These are phyloP conservation scores for Ophthalmolycus amberensis DNA, from an alignment of 2,113 vertebrate species.

Conservation along the genomic window DNA sequence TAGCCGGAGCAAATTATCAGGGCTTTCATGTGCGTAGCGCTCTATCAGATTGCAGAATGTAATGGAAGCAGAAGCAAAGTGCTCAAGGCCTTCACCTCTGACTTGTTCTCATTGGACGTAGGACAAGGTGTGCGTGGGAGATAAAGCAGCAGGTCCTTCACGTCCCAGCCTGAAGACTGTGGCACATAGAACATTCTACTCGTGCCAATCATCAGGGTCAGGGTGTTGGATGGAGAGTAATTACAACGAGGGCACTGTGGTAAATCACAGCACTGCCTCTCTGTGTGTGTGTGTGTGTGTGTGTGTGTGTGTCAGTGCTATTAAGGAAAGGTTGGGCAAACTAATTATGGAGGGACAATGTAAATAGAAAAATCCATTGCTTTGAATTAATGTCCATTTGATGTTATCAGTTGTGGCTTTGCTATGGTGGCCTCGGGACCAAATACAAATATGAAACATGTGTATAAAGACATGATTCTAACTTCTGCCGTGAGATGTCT, in stretches of 20 bases:
- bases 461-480: slow-evolving; percentile 1
- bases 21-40: slow-evolving; percentile 71
- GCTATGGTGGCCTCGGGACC: slow-evolving; percentile 1
- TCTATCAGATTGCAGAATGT: slow-evolving; percentile 78
- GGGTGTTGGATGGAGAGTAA: slow-evolving; percentile 76
- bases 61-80: slow-evolving; percentile 74
- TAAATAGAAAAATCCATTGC: slow-evolving; percentile 72
- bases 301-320: slow-evolving; percentile 13
- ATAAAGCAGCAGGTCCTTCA: slow-evolving; percentile 74
- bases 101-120: slow-evolving; percentile 67
- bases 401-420: slow-evolving; percentile 59
- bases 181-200: slow-evolving; percentile 68
- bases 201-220: slow-evolving; percentile 75
- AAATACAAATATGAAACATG: slow-evolving; percentile 26
- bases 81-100: slow-evolving; percentile 73
- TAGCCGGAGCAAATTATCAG: slow-evolving; percentile 72
- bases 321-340: slow-evolving; percentile 74
- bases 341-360: slow-evolving; percentile 68
- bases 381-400: slow-evolving; percentile 68
- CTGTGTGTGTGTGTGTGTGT: neutral
- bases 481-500: slow-evolving; percentile 10
- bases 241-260: slow-evolving; percentile 71
- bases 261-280: slow-evolving; percentile 60
- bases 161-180: slow-evolving; percentile 56
- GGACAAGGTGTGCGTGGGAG: slow-evolving; percentile 78